Evolutionary conservation across 2,888 invertebrate species (phyloP).

Genomic region (Chrysodeixis includens): DNA sequence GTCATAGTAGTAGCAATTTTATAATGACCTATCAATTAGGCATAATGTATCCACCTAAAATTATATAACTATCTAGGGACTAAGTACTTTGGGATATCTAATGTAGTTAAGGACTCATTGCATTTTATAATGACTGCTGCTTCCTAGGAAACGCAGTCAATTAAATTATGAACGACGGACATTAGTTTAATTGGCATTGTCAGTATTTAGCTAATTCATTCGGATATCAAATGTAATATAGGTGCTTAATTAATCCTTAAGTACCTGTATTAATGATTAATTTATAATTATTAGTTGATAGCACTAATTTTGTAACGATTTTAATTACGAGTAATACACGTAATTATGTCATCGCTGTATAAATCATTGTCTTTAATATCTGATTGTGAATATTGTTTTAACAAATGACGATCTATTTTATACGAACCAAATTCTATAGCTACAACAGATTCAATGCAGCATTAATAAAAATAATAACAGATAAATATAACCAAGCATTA

Average conservation of each 20-base stretch:
- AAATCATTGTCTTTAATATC: no score
- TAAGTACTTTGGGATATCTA: no score
- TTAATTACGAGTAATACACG: no score
- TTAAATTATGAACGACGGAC: not conserved
- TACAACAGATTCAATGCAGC: conserved; percentile 16
- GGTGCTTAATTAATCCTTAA: no score
- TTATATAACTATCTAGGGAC: no score
- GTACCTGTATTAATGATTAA: not conserved
- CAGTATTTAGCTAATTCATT: not conserved
- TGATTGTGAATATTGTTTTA: no score
- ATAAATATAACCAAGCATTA: conserved; percentile 68
- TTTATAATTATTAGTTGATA: not conserved
- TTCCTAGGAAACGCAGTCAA: conserved; percentile 13
- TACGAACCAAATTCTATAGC: no score
- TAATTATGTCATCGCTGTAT: no score
- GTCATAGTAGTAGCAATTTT: conserved; percentile 10
- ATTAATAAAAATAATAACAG: conserved; percentile 56
- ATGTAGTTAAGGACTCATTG: not conserved
- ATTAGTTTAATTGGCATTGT: not conserved
- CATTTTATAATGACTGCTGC: not conserved
- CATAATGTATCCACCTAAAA: conserved; percentile 20
- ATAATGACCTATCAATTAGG: conserved; percentile 10
- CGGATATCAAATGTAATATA: not conserved
- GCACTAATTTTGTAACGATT: no score
- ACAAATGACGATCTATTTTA: no score